A percentile compares a stretch with the other conserved stretches of the same genome.
These are phyloP conservation scores for Phanerotoma sp. DNA, from an alignment of 2,888 invertebrate species.

Conservation along the genomic window DNA sequence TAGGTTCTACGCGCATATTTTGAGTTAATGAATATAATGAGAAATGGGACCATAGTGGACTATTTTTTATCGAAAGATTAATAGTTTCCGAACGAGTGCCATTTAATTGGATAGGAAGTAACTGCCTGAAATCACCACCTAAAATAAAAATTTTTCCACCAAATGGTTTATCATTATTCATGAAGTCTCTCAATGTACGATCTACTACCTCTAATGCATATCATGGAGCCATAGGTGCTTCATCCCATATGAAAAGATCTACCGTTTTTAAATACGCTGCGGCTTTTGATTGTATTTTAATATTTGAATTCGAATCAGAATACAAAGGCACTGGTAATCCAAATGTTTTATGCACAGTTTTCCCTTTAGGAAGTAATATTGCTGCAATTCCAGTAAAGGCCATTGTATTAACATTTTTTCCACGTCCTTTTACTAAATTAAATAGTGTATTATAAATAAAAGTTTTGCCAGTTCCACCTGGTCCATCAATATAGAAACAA, in stretches of 20 bases:
- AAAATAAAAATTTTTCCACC: too few species aligned
- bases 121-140: conserved; percentile 29
- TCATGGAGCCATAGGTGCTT: conserved; percentile 35
- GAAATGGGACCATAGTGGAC: conserved; percentile 31
- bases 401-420: conserved; percentile 15
- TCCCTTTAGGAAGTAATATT: conserved; percentile 13
- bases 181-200: conserved; percentile 32
- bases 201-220: conserved; percentile 34
- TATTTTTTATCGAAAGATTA: conserved; percentile 35
- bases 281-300: conserved; percentile 32
- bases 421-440: conserved; percentile 17
- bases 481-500: conserved; percentile 20
- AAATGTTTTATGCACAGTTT: conserved; percentile 31
- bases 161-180: conserved; percentile 33
- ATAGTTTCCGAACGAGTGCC: conserved; percentile 26
- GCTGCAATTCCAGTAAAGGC: conserved; percentile 11
- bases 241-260: conserved; percentile 35
- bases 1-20: conserved; percentile 30
- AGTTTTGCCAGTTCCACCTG: conserved; percentile 12
- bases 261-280: conserved; percentile 26
- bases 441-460: conserved; percentile 13
- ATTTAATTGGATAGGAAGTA: conserved; percentile 18
- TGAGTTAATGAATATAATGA: conserved; percentile 28
- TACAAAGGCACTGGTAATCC: conserved; percentile 37
- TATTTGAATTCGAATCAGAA: conserved; percentile 29